Percentiles rank a stretch among this genome's conserved stretches.
These are phyloP conservation scores for Cordilura impudica DNA, from an alignment of 2,888 invertebrate species.

Conservation along the genomic window DNA sequence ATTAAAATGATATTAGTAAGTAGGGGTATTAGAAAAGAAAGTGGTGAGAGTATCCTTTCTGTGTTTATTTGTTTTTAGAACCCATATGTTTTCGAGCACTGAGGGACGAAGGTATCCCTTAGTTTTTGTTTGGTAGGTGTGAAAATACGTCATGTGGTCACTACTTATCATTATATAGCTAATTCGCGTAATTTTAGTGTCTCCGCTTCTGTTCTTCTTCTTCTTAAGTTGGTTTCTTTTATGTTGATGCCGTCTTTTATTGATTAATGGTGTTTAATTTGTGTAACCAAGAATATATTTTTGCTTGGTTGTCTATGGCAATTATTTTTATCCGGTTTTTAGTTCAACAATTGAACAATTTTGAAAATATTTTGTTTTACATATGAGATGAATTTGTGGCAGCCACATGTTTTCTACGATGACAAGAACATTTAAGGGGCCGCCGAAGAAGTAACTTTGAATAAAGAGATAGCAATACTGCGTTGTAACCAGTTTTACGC, in stretches of 20 bases:
- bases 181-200: slow-evolving; percentile 12
- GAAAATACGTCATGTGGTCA: slow-evolving; percentile 68
- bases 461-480: too few species aligned
- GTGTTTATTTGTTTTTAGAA: not conserved
- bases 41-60: slow-evolving; percentile 14
- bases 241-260: slow-evolving; percentile 66
- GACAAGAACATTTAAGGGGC: too few species aligned
- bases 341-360: slow-evolving; percentile 14
- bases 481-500: too few species aligned
- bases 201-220: not conserved
- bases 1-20: slow-evolving; percentile 74
- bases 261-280: slow-evolving; percentile 75
- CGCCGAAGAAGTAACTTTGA: too few species aligned
- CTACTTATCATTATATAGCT: slow-evolving; percentile 1
- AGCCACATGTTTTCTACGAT: too few species aligned
- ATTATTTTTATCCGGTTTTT: slow-evolving; percentile 70
- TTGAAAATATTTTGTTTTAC: too few species aligned
- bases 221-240: slow-evolving; percentile 44
- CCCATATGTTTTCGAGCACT: slow-evolving; percentile 45
- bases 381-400: too few species aligned
- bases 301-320: slow-evolving; percentile 55
- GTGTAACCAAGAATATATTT: slow-evolving; percentile 38
- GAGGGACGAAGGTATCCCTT: not conserved
- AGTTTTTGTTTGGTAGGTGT: slow-evolving; percentile 67
- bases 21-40: slow-evolving; percentile 15